Evolutionary conservation across 2,797 vertebrate genomes (phyloP), one percentile per base, ranked within the genome.

Genomic region (Microcaecilia unicolor): DNA sequence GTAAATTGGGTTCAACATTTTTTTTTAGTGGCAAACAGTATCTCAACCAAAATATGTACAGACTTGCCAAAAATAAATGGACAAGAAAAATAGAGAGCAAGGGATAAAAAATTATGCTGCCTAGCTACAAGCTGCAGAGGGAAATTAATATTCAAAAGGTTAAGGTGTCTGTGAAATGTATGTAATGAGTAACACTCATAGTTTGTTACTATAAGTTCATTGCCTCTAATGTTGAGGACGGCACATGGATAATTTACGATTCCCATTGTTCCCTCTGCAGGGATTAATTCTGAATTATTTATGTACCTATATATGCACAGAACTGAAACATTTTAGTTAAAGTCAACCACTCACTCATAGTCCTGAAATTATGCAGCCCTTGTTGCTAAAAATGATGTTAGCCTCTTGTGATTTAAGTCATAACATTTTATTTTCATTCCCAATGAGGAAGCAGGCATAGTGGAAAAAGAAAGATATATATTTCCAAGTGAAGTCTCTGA

Each of bases 201-300:
- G 72, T 87, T 87, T 92, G 86, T 89, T 92, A 92, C 85, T 87
- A 84, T 86, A 90, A 85, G 90, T 93, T 92, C 92, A 92, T 81
- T 82, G 81, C 86, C 70, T 84, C 86, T 88, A 89, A 87, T 76
- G 55, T 89, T 86, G 83, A 89, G 81, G 85, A 90, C 76, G 74
- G 78, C 81, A 80, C 83, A 83, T 82, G 61, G 89, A 91, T 92
- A 93, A 92, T 94, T 97, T 94, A 96, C 83, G 82, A 91, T 89
- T 89, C 86, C 82, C 82, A 86, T 91, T 91, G 88, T 91, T 84
- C 82, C 84, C 88, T 89, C 92, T 90, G 87, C 85, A 64, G 91
- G 92, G 90, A 94, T 95, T 93, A 87, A 92, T 92, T 92, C 83
- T 97, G 83, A 95, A 97, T 97, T 94, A 98, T 97, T 94, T 94